Conservation (phyloP, 1,140 invertebrate genomes). For the Solenopsis invicta region DNA sequence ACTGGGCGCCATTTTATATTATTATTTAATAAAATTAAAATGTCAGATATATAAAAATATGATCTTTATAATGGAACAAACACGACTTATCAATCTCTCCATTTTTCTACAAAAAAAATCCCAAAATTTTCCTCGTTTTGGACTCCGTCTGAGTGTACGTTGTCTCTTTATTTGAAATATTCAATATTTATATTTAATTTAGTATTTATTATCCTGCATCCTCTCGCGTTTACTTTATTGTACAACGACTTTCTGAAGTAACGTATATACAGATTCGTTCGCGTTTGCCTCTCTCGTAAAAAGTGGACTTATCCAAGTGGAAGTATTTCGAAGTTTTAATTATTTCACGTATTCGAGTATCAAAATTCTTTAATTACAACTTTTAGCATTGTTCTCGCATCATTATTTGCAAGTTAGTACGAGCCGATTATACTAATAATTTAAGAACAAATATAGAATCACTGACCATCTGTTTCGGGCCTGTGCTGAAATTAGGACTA, state of each 20-base stretch:
- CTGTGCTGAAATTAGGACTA: conserved; percentile 39
- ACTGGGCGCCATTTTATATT: no score
- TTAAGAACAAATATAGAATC: background rate
- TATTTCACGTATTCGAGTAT: background rate
- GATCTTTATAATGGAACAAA: no score
- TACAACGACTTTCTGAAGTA: background rate
- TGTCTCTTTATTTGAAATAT: background rate
- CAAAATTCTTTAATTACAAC: background rate
- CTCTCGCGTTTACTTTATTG: background rate
- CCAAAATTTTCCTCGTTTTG: no score
- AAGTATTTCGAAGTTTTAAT: background rate
- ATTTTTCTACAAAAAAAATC: no score
- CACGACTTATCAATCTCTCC: no score
- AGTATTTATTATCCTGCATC: background rate
- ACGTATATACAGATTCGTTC: background rate
- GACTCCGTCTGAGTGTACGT: no score
- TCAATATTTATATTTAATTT: conserved; percentile 20
- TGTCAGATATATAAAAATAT: no score
- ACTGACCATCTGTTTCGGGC: background rate
- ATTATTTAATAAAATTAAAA: no score
- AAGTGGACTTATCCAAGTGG: background rate
- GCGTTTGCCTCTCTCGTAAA: background rate
- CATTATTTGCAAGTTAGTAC: background rate
- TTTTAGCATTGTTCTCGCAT: background rate
- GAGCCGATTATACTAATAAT: background rate